phyloP scores from a whole-genome alignment of 2,888 invertebrate genomes.

The Thereva nobilitata region DNA sequence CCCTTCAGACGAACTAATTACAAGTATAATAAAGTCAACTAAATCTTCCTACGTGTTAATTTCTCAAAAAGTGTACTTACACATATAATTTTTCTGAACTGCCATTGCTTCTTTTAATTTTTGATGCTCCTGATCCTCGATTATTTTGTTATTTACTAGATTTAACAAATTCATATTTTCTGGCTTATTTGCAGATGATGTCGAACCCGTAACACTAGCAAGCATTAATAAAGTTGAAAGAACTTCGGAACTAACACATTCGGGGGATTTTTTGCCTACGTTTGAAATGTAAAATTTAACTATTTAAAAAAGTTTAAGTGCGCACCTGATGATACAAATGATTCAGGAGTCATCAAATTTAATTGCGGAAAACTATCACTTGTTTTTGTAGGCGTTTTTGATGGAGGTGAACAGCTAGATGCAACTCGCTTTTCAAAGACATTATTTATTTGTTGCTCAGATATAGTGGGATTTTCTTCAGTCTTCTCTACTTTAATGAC shows the following conservation, averaged over 20 bases:
- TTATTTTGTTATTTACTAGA: constrained; percentile 55
- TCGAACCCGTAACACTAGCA: constrained; percentile 53
- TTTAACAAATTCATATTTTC: constrained; percentile 53
- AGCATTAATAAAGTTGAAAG: constrained; percentile 57
- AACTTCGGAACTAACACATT: constrained; percentile 55
- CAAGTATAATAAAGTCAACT: too few relatives aligned
- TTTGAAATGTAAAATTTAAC: constrained; percentile 39
- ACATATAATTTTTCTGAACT: constrained; percentile 52
- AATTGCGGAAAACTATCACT: constrained; percentile 58
- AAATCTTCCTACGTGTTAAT: too few relatives aligned
- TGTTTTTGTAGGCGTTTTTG: constrained; percentile 44
- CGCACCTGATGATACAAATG: constrained; percentile 68
- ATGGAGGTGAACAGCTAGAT: constrained; percentile 43
- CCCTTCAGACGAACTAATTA: too few relatives aligned
- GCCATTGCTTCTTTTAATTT: constrained; percentile 49
- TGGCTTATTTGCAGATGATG: constrained; percentile 45
- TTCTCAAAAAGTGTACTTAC: constrained; percentile 40
- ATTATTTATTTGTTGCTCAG: constrained; percentile 15
- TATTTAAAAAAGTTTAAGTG: constrained; percentile 2
- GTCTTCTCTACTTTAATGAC: too few relatives aligned
- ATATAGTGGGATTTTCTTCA: not conserved
- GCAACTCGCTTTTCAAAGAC: not conserved
- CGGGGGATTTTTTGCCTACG: constrained; percentile 48
- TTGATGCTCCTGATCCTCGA: constrained; percentile 56
- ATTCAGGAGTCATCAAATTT: constrained; percentile 86